Conservation (phyloP, 2,888 invertebrate genomes). For the Watsonalla cultraria region DNA sequence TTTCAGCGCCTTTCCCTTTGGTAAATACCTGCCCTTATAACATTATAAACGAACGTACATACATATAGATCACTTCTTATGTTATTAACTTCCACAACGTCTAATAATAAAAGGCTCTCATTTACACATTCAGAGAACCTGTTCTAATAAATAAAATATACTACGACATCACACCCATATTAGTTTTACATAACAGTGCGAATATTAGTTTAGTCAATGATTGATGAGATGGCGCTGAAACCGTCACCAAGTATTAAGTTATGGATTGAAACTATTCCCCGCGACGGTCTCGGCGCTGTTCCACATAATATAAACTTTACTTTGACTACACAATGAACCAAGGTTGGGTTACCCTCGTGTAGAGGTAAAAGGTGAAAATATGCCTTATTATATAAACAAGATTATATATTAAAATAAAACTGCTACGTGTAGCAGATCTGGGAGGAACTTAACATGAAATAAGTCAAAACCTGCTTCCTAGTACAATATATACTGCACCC, state of each 20-base stretch:
- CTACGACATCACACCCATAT: conserved; percentile 33
- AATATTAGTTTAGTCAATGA: conserved; percentile 3
- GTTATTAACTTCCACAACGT: background rate
- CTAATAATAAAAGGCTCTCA: background rate
- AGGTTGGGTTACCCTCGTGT: conserved; percentile 1
- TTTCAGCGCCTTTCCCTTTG: too few species aligned
- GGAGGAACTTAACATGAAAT: conserved; percentile 55
- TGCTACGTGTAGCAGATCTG: conserved; percentile 22
- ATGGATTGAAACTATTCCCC: too few species aligned
- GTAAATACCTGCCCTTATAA: too few species aligned
- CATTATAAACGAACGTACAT: too few species aligned
- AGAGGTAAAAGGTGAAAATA: conserved; percentile 30
- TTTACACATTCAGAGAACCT: conserved; percentile 9
- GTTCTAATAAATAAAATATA: conserved; percentile 26
- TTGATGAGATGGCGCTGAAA: background rate
- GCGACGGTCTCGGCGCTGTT: too few species aligned
- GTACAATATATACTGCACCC: conserved; percentile 10
- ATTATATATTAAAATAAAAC: conserved; percentile 29
- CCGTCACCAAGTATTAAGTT: too few species aligned
- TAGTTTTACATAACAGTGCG: conserved; percentile 22
- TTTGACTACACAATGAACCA: too few species aligned
- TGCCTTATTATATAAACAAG: conserved; percentile 34
- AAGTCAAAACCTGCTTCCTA: conserved; percentile 53
- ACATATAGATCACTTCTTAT: background rate
- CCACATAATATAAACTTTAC: too few species aligned